Base-by-base conservation (phyloP, 2,888 invertebrate genomes). In the Anaspis maculata region DNA sequence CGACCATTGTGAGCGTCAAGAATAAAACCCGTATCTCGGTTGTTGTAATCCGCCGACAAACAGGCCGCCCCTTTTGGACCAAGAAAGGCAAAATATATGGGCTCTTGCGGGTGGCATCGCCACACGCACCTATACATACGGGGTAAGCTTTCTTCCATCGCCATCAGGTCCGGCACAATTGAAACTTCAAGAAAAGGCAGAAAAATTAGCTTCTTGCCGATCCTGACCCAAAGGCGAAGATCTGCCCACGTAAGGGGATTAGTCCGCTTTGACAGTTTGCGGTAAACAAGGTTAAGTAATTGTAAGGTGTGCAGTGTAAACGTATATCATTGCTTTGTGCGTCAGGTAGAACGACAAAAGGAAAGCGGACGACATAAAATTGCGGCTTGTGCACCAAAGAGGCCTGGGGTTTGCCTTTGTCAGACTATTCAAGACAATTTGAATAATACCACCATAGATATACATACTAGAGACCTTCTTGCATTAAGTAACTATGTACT, bases 201-300 rank as follows among this genome's bases (percentile, higher is more conserved):
- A 35, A 32, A 38, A 34, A 47, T 44, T 38, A 37, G 46, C 46
- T 14, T 25, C 30, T 33, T 28, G 30, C 32, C 33, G 15, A 30
- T 30, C 26, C 30, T 35, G 23, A 30, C 13, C 19, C 19, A 19
- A 9, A 19, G 9, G 5, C 5, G 19, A 19, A 19, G 9, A 19
- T 9, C 9, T 9, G 19, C 7, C 22, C 12, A 23, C 27, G 40
- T 49, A 52, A 59, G 54, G 49, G 58, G 64, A 64, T 64, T 64
- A 62, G 61, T 57, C 51, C 53, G 60, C 61, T 63, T 61, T 64
- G 62, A 62, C 64, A 63, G 58, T 54, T 62, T 64, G 62, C 51
- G 64, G 63, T 62, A 61, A 63, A 62, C 60, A 64, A 62, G 62
- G 61, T 55, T 61, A 61, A 59, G 56, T 61, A 59, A 61, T 61